Percentiles rank a stretch among this genome's conserved stretches.
These are phyloP conservation scores for Seira sanloemensis DNA, from an alignment of 2,888 invertebrate species.

Conservation along the genomic window DNA sequence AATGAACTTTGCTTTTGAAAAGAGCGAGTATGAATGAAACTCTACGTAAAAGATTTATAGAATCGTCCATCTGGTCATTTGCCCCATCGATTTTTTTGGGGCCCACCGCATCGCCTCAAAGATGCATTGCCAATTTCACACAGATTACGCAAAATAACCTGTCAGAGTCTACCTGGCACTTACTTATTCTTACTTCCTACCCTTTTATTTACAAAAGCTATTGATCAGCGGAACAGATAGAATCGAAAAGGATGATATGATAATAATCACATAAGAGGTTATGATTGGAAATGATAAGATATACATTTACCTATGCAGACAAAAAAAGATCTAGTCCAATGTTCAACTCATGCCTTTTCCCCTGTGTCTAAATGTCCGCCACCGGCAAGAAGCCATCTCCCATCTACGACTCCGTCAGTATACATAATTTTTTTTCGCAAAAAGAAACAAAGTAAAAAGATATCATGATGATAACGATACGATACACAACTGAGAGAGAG, in stretches of 20 bases:
- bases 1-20: too few species aligned
- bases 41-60: background rate
- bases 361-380: background rate
- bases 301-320: background rate
- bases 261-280: background rate
- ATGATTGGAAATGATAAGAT: conserved; percentile 10
- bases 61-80: conserved; percentile 3
- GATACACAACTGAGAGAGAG: too few species aligned
- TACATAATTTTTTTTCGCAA: background rate
- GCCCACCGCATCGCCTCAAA: background rate
- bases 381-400: background rate
- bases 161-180: conserved; percentile 5
- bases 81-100: background rate
- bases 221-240: background rate
- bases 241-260: background rate
- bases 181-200: too few species aligned
- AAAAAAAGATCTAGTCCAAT: too few species aligned
- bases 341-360: background rate
- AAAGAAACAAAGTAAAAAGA: background rate
- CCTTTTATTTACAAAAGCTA: conserved; percentile 16
- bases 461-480: conserved; percentile 34
- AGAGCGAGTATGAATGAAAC: conserved; percentile 16
- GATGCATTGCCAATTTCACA: background rate
- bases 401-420: too few species aligned
- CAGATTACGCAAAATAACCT: conserved; percentile 7